Conservation (phyloP, 2,113 vertebrate species). For the Laticauda colubrina region DNA sequence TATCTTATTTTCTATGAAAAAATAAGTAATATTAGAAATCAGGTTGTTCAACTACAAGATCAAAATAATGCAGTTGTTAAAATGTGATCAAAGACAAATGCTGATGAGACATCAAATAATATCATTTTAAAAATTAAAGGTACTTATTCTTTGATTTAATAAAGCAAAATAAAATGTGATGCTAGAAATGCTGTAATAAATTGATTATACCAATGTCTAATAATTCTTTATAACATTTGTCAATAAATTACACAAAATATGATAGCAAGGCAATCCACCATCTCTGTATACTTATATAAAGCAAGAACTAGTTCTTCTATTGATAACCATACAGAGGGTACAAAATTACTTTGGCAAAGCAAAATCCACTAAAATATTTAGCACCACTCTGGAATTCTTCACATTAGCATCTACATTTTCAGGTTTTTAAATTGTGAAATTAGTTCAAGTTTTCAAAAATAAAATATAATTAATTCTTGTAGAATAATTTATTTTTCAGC, state of each 20-base stretch:
- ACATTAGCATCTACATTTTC: neutral
- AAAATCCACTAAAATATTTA: neutral
- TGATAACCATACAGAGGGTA: neutral
- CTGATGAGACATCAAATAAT: neutral
- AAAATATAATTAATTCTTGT: neutral
- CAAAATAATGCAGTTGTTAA: neutral
- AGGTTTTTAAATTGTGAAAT: neutral
- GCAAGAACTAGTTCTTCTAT: neutral
- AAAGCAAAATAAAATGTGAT: neutral
- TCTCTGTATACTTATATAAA: neutral
- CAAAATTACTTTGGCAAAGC: neutral
- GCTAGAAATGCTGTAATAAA: neutral
- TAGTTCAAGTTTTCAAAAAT: neutral
- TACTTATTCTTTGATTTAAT: neutral
- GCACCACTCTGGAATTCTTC: neutral
- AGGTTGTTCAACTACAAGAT: neutral
- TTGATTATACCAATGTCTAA: neutral
- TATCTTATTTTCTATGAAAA: neutral
- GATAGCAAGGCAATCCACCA: neutral
- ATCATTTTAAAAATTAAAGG: neutral
- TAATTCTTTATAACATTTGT: neutral
- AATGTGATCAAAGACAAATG: neutral
- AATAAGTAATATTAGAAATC: neutral
- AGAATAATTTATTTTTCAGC: neutral
- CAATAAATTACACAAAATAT: neutral